Evolutionary conservation across 1,140 invertebrate species (phyloP).

Genomic region (Lethocerus indicus): DNA sequence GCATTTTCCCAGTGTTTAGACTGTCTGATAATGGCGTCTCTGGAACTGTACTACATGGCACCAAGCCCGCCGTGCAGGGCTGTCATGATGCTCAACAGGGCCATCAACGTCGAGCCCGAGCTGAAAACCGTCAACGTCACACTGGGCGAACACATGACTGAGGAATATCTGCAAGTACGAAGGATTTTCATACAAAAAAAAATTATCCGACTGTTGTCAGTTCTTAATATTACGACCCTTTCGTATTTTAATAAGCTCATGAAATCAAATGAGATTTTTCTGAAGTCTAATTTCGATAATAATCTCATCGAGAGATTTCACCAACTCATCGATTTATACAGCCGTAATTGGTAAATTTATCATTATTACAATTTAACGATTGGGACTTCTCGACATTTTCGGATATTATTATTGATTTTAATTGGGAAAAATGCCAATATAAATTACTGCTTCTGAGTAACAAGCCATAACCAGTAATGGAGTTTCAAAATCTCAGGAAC

Average conservation of each 20-base stretch:
- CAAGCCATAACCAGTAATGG: no score
- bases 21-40: no score
- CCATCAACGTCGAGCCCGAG: slow-evolving; percentile 11
- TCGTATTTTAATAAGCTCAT: not conserved
- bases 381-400: no score
- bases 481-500: not conserved
- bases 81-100: slow-evolving; percentile 7
- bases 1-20: no score
- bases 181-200: no score
- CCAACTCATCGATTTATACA: not conserved
- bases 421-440: no score
- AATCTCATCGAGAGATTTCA: not conserved
- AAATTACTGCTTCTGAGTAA: no score
- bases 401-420: no score
- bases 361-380: not conserved
- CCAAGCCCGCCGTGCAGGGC: slow-evolving; percentile 13
- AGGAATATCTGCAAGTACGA: slow-evolving; percentile 15
- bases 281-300: not conserved
- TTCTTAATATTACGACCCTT: not conserved
- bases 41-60: slow-evolving; percentile 15
- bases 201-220: not conserved
- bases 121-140: slow-evolving; percentile 9
- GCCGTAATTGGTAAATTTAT: not conserved
- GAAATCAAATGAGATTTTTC: not conserved
- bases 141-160: slow-evolving; percentile 7